These are phyloP conservation scores for Brachionus sp. DNA, from an alignment of 1,140 invertebrate genomes.

Conservation along the genomic window DNA sequence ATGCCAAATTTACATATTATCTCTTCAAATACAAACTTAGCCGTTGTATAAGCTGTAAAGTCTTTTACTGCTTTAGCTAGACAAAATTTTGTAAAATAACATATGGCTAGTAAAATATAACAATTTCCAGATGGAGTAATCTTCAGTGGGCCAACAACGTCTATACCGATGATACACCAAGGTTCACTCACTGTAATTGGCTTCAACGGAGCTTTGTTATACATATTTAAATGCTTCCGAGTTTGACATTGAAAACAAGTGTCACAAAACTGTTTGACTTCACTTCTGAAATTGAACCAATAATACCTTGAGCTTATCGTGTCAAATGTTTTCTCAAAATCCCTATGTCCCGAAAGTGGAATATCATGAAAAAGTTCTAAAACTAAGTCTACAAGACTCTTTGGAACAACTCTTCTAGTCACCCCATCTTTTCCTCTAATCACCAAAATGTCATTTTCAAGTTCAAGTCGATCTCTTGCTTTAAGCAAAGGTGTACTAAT, in stretches of 20 bases:
- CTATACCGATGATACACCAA: slow-evolving; percentile 46
- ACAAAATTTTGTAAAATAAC: slow-evolving; percentile 57
- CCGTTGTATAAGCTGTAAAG: slow-evolving; percentile 51
- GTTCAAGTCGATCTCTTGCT: background rate
- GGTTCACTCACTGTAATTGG: slow-evolving; percentile 18
- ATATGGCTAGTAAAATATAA: slow-evolving; percentile 54
- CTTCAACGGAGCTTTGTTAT: background rate
- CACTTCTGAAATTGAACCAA: background rate
- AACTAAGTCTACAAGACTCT: background rate
- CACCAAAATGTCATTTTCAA: background rate
- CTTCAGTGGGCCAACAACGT: slow-evolving; percentile 47
- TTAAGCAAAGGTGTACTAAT: background rate
- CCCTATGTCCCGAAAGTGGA: background rate
- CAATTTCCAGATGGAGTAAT: slow-evolving; percentile 48
- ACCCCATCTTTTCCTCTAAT: background rate
- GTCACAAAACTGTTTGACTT: background rate
- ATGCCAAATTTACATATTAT: slow-evolving; percentile 54
- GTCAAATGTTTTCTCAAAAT: slow-evolving; percentile 1
- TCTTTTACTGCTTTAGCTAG: slow-evolving; percentile 52
- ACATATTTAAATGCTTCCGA: background rate
- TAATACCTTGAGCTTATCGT: background rate
- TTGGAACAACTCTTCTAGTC: background rate
- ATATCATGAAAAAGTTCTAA: background rate
- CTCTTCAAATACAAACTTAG: slow-evolving; percentile 51
- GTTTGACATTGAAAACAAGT: background rate